Evolutionary conservation across 37 sponge, comb jelly and placozoan species (phyloP).

Genomic region (Tethya wilhelma): DNA sequence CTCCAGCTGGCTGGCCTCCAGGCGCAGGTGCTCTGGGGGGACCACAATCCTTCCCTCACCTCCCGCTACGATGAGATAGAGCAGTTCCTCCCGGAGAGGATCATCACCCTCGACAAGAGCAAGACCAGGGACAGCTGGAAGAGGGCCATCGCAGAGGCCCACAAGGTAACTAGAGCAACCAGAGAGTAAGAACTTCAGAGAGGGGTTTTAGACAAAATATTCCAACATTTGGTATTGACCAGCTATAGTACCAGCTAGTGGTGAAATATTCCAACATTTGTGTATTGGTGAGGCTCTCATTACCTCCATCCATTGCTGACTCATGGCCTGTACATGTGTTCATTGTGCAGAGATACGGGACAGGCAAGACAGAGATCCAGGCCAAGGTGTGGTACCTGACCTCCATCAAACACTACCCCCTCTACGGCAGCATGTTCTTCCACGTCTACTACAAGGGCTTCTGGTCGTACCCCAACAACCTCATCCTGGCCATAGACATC

Average conservation of each 20-base stretch:
- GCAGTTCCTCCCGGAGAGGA: slow-evolving; percentile 62
- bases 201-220: not conserved
- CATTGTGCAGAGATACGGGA: slow-evolving; percentile 82
- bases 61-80: slow-evolving; percentile 79
- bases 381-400: slow-evolving; percentile 98
- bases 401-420: slow-evolving; percentile 91
- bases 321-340: no score
- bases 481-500: slow-evolving; percentile 80
- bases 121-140: slow-evolving; percentile 79
- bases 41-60: slow-evolving; percentile 37
- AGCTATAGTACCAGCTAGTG: not conserved
- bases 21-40: slow-evolving; percentile 90
- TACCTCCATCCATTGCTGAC: no score
- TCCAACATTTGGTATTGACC: not conserved
- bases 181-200: not conserved
- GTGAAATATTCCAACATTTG: not conserved
- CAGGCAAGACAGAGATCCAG: slow-evolving; percentile 87
- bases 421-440: slow-evolving; percentile 91
- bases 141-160: slow-evolving; percentile 81
- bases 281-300: no score
- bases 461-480: slow-evolving; percentile 92
- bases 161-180: slow-evolving; percentile 81
- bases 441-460: slow-evolving; percentile 93
- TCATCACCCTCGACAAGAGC: slow-evolving; percentile 48
- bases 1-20: slow-evolving; percentile 94